Evolutionary conservation across 2,113 vertebrate genomes (phyloP).

Genomic region (Etheostoma spectabile): DNA sequence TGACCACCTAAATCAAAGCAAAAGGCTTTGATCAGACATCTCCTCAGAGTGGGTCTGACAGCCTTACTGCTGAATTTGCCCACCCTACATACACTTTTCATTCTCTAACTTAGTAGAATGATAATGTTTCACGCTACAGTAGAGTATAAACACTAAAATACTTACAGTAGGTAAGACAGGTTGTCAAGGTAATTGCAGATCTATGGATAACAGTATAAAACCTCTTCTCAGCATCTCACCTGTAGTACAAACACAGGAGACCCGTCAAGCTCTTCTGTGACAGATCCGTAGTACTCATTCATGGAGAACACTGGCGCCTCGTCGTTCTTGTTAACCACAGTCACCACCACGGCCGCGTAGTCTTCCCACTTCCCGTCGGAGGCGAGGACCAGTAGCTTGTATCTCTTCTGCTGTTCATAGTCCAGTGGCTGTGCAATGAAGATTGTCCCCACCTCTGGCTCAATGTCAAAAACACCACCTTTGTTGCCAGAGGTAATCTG

Average conservation of each 20-base stretch:
- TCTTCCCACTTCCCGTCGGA: conserved; percentile 94
- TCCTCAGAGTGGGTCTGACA: conserved; percentile 33
- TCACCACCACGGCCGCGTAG: conserved; percentile 86
- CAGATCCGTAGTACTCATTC: conserved; percentile 90
- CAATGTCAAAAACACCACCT: conserved; percentile 88
- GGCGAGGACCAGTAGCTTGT: conserved; percentile 89
- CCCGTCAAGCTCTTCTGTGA: conserved; percentile 89
- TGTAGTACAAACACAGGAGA: conserved; percentile 91
- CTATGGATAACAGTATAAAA: not conserved
- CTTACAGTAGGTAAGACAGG: conserved; percentile 2
- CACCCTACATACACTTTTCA: conserved; percentile 29
- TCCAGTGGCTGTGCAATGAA: conserved; percentile 89
- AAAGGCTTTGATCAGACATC: conserved; percentile 53
- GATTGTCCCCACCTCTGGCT: conserved; percentile 90
- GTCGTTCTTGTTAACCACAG: conserved; percentile 90
- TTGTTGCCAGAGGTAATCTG: conserved; percentile 91
- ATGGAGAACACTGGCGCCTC: conserved; percentile 90
- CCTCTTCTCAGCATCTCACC: conserved; percentile 72
- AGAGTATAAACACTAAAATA: not conserved
- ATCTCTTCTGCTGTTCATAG: conserved; percentile 88
- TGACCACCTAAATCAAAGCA: conserved; percentile 60
- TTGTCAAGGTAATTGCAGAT: conserved; percentile 23
- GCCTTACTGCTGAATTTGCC: conserved; percentile 25
- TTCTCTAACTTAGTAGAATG: conserved; percentile 23
- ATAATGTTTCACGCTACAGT: conserved; percentile 4